These are phyloP conservation scores for Megaleporinus macrocephalus DNA, from an alignment of 2,113 vertebrate species.

Conservation along the genomic window DNA sequence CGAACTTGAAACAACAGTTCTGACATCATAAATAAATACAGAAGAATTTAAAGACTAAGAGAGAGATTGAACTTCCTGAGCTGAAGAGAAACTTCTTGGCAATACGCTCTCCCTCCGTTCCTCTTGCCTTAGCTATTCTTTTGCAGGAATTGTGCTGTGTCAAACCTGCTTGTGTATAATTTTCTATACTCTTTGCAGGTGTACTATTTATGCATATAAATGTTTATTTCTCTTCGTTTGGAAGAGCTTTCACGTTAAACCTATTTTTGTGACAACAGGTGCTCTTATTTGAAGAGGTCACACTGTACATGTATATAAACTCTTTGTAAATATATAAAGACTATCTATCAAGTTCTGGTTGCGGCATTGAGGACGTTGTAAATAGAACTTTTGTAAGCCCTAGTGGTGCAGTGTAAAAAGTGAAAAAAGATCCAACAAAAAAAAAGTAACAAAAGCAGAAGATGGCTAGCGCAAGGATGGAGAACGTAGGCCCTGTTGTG, in stretches of 20 bases:
- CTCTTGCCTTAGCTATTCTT: conserved; percentile 78
- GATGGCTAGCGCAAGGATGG: conserved; percentile 77
- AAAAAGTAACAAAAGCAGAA: conserved; percentile 53
- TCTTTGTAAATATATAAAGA: conserved; percentile 74
- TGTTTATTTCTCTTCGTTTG: conserved; percentile 81
- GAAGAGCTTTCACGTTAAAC: conserved; percentile 76
- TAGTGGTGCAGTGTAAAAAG: conserved; percentile 67
- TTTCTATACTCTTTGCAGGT: conserved; percentile 79
- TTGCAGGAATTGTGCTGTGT: conserved; percentile 76
- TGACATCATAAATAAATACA: neutral
- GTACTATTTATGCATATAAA: conserved; percentile 72
- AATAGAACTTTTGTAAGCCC: conserved; percentile 70
- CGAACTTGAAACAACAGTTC: neutral
- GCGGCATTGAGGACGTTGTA: conserved; percentile 70
- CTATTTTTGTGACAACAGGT: conserved; percentile 65
- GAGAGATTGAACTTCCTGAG: conserved; percentile 60
- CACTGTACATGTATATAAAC: conserved; percentile 68
- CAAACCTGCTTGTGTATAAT: conserved; percentile 78
- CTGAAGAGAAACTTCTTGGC: conserved; percentile 63
- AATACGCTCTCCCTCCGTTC: conserved; percentile 66
- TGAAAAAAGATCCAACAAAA: conserved; percentile 53
- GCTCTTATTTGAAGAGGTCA: conserved; percentile 75
- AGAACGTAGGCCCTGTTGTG: conserved; percentile 69
- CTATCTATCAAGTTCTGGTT: conserved; percentile 59
- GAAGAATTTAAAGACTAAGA: conserved; percentile 44